Evolutionary conservation across 1,140 invertebrate genomes (phyloP).

Genomic region (Eueides isabella): DNA sequence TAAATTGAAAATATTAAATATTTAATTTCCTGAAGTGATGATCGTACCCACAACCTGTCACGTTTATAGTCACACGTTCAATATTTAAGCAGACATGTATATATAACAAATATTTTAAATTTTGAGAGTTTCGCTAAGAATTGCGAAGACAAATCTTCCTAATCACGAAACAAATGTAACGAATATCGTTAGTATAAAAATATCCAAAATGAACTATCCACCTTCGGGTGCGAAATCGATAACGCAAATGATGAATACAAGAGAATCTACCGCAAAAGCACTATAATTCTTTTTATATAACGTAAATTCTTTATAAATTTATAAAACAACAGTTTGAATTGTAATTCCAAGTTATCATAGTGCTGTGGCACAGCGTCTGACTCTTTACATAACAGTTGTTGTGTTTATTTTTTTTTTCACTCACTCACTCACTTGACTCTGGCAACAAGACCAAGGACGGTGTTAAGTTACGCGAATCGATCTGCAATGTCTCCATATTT

Average conservation of each 20-base stretch:
- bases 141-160: background rate
- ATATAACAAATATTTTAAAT: too few species aligned
- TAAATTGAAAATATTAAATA: too few species aligned
- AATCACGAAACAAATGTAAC: background rate
- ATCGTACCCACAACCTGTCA: too few species aligned
- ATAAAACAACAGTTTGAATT: background rate
- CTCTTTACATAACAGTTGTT: background rate
- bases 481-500: too few species aligned
- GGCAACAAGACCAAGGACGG: background rate
- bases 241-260: constrained; percentile 42
- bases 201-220: constrained; percentile 29
- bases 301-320: background rate
- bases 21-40: too few species aligned
- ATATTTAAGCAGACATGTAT: too few species aligned
- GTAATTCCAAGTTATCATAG: background rate
- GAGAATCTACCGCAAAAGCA: constrained; percentile 15
- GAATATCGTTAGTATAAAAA: too few species aligned
- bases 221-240: constrained; percentile 41
- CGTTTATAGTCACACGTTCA: too few species aligned
- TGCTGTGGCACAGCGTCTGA: background rate
- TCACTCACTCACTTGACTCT: too few species aligned
- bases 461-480: background rate
- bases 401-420: background rate
- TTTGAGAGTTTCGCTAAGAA: background rate
- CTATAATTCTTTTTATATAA: background rate